Base-by-base conservation (phyloP, 1,140 invertebrate species). In the Papilio aristodemus region DNA sequence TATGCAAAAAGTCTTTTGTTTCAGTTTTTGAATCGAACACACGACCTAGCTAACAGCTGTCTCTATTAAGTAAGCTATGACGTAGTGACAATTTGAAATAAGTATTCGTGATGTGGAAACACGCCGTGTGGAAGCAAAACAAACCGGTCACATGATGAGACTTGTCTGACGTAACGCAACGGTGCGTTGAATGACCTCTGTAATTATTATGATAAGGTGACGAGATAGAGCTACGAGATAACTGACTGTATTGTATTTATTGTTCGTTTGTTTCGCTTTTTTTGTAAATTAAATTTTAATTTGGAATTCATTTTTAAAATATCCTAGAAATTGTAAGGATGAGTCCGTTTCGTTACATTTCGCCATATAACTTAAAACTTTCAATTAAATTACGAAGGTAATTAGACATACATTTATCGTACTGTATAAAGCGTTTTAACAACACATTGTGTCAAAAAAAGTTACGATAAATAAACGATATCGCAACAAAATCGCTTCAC, bases 171-270 rank as follows among this genome's bases (percentile, higher is more conserved):
- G 73, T 72, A 77, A 66, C 50, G 46, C 36, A 32, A 32, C 54
- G 71, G 69, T 72, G 71, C 75, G 77, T 77, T 79, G 75, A 81
- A 78, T 71, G 73, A 74, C 77, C 77, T 76, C 73, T 71, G 66
- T 19, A 41, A 70, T 70, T 79, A 81, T 76, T 81, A 74, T 72
- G 74, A 66, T 43, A 67, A 46, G 9, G 3, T 4, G 11, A 50
- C 11, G n/a, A 41, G 43, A 50, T 66, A 17, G 7, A 14, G 22
- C 59, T 17, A 37, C 14, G 59, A 60, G n/a, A 17, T 11, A 10
- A 62, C 14, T 37, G 10, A n/a, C n/a, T 62, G 8, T 1, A 17
- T 39, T 14, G 25, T 25, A 9, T 14, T 22, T 3, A 22, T 54
- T 22, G 19, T 54, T 54, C 27, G 27, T 32, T 50, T 43, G 2